Percentiles rank a stretch among this genome's conserved stretches.
These are phyloP conservation scores for Acrocephalus arundinaceus DNA, from an alignment of 2,113 vertebrate genomes.

Conservation along the genomic window DNA sequence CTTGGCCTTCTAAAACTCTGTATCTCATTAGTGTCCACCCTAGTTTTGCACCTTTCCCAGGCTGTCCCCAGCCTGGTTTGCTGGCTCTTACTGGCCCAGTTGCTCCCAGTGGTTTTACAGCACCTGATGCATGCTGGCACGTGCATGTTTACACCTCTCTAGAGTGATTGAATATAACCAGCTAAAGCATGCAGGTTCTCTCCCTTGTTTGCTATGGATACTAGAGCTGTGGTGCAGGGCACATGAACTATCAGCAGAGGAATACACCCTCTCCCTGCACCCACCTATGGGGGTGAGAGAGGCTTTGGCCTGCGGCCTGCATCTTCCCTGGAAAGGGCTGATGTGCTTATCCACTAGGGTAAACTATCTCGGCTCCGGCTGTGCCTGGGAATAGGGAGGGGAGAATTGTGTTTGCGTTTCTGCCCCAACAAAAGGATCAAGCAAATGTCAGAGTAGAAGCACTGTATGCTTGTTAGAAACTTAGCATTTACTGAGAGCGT, in stretches of 20 bases:
- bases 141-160: background rate
- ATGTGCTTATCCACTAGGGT: background rate
- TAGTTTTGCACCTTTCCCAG: background rate
- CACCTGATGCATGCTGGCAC: background rate
- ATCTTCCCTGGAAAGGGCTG: background rate
- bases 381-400: background rate
- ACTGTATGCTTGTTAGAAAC: background rate
- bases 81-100: background rate
- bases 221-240: background rate
- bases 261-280: background rate
- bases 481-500: background rate
- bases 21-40: background rate
- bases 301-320: background rate
- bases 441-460: background rate
- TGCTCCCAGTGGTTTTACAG: background rate
- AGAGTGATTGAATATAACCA: background rate
- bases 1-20: background rate
- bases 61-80: background rate
- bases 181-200: background rate
- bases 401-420: background rate
- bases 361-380: background rate
- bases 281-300: accelerated
- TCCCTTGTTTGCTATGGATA: background rate
- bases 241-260: accelerated
- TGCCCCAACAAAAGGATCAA: background rate